A percentile compares a stretch with the other conserved stretches of the same genome.
These are phyloP conservation scores for Amia ocellicauda DNA, from an alignment of 2,113 vertebrate genomes.

Conservation along the genomic window DNA sequence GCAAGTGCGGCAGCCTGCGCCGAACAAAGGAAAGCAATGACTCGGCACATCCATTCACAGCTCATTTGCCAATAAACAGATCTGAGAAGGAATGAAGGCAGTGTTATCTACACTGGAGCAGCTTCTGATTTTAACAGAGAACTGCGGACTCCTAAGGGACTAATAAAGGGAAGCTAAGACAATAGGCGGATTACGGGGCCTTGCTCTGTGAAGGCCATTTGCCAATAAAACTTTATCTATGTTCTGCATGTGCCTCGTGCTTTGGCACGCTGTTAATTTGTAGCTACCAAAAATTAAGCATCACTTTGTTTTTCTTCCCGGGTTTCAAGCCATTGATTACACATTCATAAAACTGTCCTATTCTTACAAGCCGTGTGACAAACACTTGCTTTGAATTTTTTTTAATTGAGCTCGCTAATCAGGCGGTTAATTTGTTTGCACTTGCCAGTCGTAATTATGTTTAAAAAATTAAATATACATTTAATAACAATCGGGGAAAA, in stretches of 20 bases:
- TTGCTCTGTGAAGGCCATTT: constrained; percentile 75
- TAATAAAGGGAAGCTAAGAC: constrained; percentile 77
- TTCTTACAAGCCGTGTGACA: constrained; percentile 61
- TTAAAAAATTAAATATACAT: constrained; percentile 51
- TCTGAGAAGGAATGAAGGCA: constrained; percentile 61
- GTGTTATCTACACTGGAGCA: constrained; percentile 84
- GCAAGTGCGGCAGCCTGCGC: neutral
- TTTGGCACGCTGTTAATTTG: constrained; percentile 69
- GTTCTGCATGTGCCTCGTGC: constrained; percentile 69
- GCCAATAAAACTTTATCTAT: constrained; percentile 95
- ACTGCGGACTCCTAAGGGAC: constrained; percentile 76
- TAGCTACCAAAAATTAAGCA: constrained; percentile 79
- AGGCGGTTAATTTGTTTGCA: constrained; percentile 67
- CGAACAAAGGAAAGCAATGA: constrained; percentile 61
- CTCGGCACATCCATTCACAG: constrained; percentile 55
- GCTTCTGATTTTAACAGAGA: constrained; percentile 78
- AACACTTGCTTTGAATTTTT: constrained; percentile 69
- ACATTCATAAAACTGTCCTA: constrained; percentile 69
- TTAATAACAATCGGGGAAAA: constrained; percentile 9
- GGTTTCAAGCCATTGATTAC: constrained; percentile 75
- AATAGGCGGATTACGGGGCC: constrained; percentile 74
- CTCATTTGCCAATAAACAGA: constrained; percentile 72
- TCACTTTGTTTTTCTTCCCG: constrained; percentile 74
- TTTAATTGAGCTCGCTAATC: constrained; percentile 66
- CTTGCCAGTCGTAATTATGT: constrained; percentile 61